These are phyloP conservation scores for Melierax canorus DNA, from an alignment of 2,113 vertebrate genomes.

Conservation along the genomic window DNA sequence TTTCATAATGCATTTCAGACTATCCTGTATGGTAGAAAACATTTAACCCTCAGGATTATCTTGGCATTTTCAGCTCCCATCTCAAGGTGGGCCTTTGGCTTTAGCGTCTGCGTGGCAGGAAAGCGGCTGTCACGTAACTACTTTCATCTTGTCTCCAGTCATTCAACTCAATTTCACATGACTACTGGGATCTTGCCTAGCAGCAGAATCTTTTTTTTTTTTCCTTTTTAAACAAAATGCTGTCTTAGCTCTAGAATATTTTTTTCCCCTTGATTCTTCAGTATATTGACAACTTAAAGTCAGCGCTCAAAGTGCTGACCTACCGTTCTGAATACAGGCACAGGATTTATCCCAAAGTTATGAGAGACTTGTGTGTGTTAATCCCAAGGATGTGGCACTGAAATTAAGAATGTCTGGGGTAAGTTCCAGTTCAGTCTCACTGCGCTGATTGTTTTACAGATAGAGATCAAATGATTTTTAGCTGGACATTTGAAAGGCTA, in stretches of 20 bases:
- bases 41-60: background rate
- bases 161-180: accelerated
- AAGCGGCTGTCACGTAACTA: background rate
- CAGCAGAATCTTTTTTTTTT: background rate
- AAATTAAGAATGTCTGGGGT: background rate
- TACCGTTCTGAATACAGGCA: accelerated
- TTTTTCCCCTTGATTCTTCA: background rate
- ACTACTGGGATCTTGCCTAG: background rate
- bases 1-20: accelerated
- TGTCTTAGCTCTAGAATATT: background rate
- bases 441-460: background rate
- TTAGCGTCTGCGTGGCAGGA: background rate
- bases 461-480: background rate
- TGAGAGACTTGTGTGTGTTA: background rate
- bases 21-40: background rate
- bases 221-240: background rate
- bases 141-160: background rate
- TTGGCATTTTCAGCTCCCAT: background rate
- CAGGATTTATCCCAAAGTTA: background rate
- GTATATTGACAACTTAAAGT: background rate
- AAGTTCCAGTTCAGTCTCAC: background rate
- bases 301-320: background rate
- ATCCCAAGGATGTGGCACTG: accelerated
- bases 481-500: background rate
- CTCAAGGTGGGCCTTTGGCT: background rate